phyloP scores from a whole-genome alignment of 2,888 invertebrate species.

The Iselma pallidipennis region DNA sequence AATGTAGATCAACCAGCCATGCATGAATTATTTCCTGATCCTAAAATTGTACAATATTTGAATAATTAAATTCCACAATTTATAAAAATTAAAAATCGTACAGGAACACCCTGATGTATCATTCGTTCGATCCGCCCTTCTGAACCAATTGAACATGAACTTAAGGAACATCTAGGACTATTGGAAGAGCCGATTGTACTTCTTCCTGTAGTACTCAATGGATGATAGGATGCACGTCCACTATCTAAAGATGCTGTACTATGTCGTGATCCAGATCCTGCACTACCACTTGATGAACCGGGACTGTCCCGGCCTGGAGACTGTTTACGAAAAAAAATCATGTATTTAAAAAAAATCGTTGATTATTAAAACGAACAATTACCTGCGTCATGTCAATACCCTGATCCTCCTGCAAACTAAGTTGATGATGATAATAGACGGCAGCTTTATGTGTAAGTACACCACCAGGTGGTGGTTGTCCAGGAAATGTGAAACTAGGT shows the following conservation, averaged over 20 bases:
- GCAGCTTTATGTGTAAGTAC: constrained; percentile 76
- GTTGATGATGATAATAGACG: constrained; percentile 80
- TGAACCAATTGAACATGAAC: constrained; percentile 76
- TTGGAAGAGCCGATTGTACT: constrained; percentile 60
- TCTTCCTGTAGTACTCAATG: constrained; percentile 57
- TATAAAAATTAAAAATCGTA: constrained; percentile 50
- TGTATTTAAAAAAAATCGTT: background rate
- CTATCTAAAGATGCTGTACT: constrained; percentile 89
- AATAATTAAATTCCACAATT: constrained; percentile 4
- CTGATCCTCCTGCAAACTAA: constrained; percentile 83
- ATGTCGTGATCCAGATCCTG: constrained; percentile 85
- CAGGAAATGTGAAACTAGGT: constrained; percentile 76
- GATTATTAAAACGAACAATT: constrained; percentile 13
- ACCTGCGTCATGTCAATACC: constrained; percentile 88
- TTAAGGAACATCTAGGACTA: constrained; percentile 73
- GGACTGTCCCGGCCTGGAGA: constrained; percentile 94
- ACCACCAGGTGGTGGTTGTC: constrained; percentile 62
- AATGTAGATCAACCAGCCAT: constrained; percentile 92
- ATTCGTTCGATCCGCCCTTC: constrained; percentile 74
- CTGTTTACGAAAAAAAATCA: constrained; percentile 53
- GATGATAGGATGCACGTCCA: constrained; percentile 84
- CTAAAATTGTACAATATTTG: constrained; percentile 54
- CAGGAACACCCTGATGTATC: constrained; percentile 69
- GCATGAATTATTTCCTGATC: constrained; percentile 93
- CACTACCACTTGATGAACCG: constrained; percentile 84